Conservation (phyloP, 53 echinoderm and acorn worm species). For the Temnopleurus reevesii region DNA sequence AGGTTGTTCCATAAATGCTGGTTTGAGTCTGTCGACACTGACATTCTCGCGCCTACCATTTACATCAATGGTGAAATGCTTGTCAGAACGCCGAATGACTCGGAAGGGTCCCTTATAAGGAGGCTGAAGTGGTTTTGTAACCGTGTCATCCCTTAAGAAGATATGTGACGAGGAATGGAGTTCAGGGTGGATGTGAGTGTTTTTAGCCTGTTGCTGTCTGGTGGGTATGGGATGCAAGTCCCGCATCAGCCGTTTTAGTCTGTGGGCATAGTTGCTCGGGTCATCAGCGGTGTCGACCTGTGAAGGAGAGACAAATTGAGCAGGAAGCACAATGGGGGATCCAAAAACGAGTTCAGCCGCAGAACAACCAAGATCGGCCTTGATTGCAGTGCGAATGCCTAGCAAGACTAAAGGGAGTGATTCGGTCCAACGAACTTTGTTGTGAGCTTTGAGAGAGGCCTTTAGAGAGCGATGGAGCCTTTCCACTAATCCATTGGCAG, state of each 20-base stretch:
- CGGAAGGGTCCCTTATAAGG: conserved; percentile 67
- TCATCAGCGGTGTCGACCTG: not conserved
- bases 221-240: conserved; percentile 38
- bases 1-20: conserved; percentile 53
- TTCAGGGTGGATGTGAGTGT: conserved; percentile 39
- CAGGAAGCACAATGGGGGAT: conserved; percentile 60
- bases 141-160: conserved; percentile 60
- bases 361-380: conserved; percentile 51
- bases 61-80: conserved; percentile 55
- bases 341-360: conserved; percentile 73
- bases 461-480: not conserved
- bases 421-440: conserved; percentile 59
- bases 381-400: conserved; percentile 55
- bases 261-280: conserved; percentile 55
- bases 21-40: conserved; percentile 63
- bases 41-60: conserved; percentile 49
- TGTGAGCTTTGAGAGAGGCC: conserved; percentile 25
- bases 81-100: conserved; percentile 49
- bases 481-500: conserved; percentile 7
- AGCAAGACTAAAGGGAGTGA: conserved; percentile 53
- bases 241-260: conserved; percentile 56
- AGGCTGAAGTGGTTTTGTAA: conserved; percentile 62
- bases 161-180: conserved; percentile 61
- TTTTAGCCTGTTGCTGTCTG: not conserved
- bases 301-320: conserved; percentile 55